Percentiles rank a stretch among this genome's conserved stretches.
These are phyloP conservation scores for Perccottus glenii DNA, from an alignment of 2,113 vertebrate species.

Conservation along the genomic window DNA sequence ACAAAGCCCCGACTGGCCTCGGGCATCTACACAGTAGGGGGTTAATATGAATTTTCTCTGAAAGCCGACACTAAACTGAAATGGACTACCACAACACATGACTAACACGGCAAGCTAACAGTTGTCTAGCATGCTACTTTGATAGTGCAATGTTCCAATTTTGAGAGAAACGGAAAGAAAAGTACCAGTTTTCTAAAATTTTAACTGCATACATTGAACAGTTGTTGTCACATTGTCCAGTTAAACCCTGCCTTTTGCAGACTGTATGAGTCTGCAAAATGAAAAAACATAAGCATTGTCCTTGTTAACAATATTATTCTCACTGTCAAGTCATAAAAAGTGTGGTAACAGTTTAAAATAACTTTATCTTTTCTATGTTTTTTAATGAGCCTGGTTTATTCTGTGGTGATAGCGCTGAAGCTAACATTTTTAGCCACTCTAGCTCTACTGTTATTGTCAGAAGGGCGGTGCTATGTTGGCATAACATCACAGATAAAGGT, in stretches of 20 bases:
- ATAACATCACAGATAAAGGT: constrained; percentile 48
- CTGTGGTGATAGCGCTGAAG: background rate
- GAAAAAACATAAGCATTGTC: too few relatives aligned
- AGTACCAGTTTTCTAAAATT: background rate
- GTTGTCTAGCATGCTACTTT: background rate
- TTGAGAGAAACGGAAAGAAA: background rate
- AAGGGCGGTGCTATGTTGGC: constrained; percentile 34
- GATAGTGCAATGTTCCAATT: background rate
- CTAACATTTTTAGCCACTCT: constrained; percentile 1
- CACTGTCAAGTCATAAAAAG: too few relatives aligned
- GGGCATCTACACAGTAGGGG: background rate
- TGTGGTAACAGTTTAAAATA: too few relatives aligned
- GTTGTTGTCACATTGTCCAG: too few relatives aligned
- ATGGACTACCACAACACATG: background rate
- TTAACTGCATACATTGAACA: too few relatives aligned
- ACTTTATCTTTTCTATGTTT: background rate
- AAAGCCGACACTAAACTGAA: background rate
- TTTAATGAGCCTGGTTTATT: background rate
- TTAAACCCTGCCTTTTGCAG: too few relatives aligned
- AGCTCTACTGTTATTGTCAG: constrained; percentile 31
- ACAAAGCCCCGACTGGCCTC: background rate
- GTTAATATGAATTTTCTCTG: background rate
- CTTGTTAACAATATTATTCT: too few relatives aligned
- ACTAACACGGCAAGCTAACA: background rate
- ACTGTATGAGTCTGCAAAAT: too few relatives aligned